Percentiles rank a stretch among this genome's conserved stretches.
phyloP scores from a whole-genome alignment of 2,113 vertebrate genomes.

The Toxotes chatareus region DNA sequence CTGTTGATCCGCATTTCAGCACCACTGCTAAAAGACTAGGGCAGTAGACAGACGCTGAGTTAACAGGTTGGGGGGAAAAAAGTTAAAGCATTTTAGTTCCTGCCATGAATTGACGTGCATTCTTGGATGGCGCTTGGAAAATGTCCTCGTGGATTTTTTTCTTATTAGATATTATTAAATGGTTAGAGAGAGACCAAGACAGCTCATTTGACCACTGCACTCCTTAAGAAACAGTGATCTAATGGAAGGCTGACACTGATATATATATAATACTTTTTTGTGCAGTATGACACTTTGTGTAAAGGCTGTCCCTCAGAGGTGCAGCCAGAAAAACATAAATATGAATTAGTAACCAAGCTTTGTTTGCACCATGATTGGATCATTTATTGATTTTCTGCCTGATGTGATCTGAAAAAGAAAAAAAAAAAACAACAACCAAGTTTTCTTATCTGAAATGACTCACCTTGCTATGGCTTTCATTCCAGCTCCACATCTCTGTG shows the following conservation, averaged over 20 bases:
- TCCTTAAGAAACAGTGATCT: not conserved
- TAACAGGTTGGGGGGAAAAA: slow-evolving; percentile 73
- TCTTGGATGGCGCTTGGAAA: not conserved
- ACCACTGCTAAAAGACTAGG: not conserved
- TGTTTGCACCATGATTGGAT: slow-evolving; percentile 44
- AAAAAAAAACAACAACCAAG: not conserved
- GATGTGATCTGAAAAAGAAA: slow-evolving; percentile 10
- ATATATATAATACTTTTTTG: not conserved
- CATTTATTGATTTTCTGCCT: slow-evolving; percentile 46
- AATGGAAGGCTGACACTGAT: not conserved
- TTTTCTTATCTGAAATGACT: slow-evolving; percentile 43
- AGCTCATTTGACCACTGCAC: slow-evolving; percentile 14
- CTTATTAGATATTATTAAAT: not conserved
- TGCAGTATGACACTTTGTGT: not conserved
- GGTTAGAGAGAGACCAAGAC: not conserved
- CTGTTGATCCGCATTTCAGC: slow-evolving; percentile 28
- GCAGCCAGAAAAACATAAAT: slow-evolving; percentile 14
- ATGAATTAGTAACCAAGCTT: slow-evolving; percentile 34
- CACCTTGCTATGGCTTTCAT: not conserved
- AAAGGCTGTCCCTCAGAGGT: not conserved
- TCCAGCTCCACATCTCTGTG: not conserved
- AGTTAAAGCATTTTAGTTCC: slow-evolving; percentile 29
- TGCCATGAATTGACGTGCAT: not conserved
- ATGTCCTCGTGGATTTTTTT: not conserved
- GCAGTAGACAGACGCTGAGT: slow-evolving; percentile 21